Percentiles rank a stretch among this genome's conserved stretches.
Conservation (phyloP, 2,888 invertebrate genomes). For the Cheilosia variabilis region DNA sequence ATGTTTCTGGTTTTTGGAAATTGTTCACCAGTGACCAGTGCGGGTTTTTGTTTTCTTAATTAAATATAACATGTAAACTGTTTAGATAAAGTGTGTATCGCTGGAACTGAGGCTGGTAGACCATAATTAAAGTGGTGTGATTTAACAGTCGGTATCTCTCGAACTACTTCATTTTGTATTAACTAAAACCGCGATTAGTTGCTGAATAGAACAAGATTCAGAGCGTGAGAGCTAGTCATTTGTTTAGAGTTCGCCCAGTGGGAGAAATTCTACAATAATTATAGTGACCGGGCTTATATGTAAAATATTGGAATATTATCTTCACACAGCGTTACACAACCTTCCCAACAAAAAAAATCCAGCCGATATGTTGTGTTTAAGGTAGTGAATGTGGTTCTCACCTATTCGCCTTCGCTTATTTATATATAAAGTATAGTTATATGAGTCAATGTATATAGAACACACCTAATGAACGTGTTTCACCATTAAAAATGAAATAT, state of each 20-base stretch:
- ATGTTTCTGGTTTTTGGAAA: slow-evolving; percentile 10
- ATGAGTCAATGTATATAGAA: no score
- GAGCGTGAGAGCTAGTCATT: slow-evolving; percentile 22
- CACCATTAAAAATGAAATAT: no score
- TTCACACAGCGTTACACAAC: no score
- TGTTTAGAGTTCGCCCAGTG: no score
- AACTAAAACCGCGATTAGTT: background rate
- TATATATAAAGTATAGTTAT: background rate
- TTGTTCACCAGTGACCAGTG: background rate
- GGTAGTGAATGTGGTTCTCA: no score
- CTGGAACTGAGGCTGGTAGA: background rate
- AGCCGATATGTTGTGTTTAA: no score
- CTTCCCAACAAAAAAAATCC: no score
- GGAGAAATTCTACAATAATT: no score
- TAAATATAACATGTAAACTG: background rate
- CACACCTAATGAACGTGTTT: no score
- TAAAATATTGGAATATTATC: no score
- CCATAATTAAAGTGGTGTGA: background rate
- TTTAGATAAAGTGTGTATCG: background rate
- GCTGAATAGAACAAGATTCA: slow-evolving; percentile 21
- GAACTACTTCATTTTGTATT: slow-evolving; percentile 3
- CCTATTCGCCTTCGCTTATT: no score
- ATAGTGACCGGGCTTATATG: no score
- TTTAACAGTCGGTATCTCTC: background rate
- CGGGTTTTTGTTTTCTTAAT: background rate